Evolutionary conservation across 1,140 invertebrate species (phyloP), one percentile per base, ranked within the genome.

Genomic region (Pseudomyrmex dendroicus): DNA sequence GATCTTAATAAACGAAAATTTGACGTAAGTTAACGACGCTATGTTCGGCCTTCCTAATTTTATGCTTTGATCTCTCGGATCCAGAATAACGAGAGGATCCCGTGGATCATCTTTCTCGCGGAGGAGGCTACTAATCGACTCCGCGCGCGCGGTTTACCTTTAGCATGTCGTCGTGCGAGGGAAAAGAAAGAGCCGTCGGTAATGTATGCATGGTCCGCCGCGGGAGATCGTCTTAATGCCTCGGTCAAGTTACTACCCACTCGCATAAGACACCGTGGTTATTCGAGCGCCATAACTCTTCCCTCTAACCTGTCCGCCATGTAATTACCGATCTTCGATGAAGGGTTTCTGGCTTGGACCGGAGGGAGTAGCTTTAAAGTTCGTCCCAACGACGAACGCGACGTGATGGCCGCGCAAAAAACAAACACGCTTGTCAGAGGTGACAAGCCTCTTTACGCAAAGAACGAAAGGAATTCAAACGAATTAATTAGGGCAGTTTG

Each of bases 201-300:
- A 89, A 90, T 86, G 82, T 90, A 91, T 91, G 90, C 90, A 82
- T 85, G 82, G 13, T 84, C 35, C 88, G 86, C 90, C 88, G 85
- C 88, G 83, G 90, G 90, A 90, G 89, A 91, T 88, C 86, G 80
- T 12, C 82, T 89, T 90, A 90, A 91, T 91, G 84, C 89, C 76
- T 85, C 46, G 78, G 67, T 89, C 83, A 83, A 89, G 88, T 90
- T 89, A 89, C 89, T 86, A 66, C 85, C 89, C 83, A 90, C 89
- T 85, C 82, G 83, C 86, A 85, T 89, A 90, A 90, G 87, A 86
- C 87, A 89, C 86, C 78, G 59, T 25, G 67, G 66, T 89, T 84
- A 87, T 87, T 89, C 86, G 78, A 84, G 84, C 83, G 62, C 83
- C 86, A 91, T 90, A 89, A 91, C 82, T 91, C 86, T 90, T 90